These are phyloP conservation scores for Temnothorax unifasciatus DNA, from an alignment of 2,888 invertebrate species.

Conservation along the genomic window DNA sequence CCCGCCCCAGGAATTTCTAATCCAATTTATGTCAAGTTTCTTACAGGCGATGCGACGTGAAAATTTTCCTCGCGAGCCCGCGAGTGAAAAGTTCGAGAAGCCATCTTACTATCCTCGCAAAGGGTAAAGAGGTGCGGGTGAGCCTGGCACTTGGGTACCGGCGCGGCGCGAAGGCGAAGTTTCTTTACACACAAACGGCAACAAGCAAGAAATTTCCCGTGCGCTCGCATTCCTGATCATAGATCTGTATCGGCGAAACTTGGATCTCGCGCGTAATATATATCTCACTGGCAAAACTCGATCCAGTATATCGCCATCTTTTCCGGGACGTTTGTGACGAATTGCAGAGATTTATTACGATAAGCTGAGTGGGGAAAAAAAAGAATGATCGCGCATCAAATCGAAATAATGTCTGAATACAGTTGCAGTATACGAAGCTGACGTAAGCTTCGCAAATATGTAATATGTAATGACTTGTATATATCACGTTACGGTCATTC, in stretches of 20 bases:
- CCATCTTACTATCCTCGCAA: constrained; percentile 25
- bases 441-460: neutral
- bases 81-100: constrained; percentile 66
- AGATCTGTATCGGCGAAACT: constrained; percentile 46
- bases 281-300: constrained; percentile 27
- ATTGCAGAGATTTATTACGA: constrained; percentile 25
- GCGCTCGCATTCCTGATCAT: constrained; percentile 14
- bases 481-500: constrained; percentile 5
- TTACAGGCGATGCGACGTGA: constrained; percentile 47
- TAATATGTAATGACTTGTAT: neutral
- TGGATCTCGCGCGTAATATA: constrained; percentile 26
- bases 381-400: neutral
- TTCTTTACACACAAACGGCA: constrained; percentile 29
- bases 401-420: neutral
- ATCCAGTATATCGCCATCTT: constrained; percentile 32
- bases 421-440: neutral
- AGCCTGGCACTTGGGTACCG: constrained; percentile 20
- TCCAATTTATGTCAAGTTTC: constrained; percentile 74
- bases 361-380: neutral
- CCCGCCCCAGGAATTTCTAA: constrained; percentile 70
- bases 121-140: neutral
- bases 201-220: constrained; percentile 38
- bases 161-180: neutral
- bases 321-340: constrained; percentile 1
- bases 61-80: constrained; percentile 59